A percentile compares a stretch with the other conserved stretches of the same genome.
Conservation (phyloP, 1,140 invertebrate genomes). For the Adelges cooleyi region DNA sequence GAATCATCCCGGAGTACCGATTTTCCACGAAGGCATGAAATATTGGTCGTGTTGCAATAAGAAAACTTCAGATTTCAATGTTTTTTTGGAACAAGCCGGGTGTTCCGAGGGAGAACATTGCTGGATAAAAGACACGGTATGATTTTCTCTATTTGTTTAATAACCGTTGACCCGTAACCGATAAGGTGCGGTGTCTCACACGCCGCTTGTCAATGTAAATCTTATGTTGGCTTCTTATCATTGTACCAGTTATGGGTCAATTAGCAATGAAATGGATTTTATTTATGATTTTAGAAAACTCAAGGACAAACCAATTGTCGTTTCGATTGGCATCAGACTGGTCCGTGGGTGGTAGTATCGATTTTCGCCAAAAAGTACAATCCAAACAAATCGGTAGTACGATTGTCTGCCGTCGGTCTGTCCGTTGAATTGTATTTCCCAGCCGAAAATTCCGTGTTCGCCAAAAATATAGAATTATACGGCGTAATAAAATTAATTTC, state of each 20-base stretch:
- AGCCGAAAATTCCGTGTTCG: slow-evolving; percentile 62
- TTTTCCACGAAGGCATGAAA: slow-evolving; percentile 98
- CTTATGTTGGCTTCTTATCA: neutral
- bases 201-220: neutral
- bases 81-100: slow-evolving; percentile 77
- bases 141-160: no score
- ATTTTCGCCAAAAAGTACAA: slow-evolving; percentile 86
- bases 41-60: slow-evolving; percentile 95
- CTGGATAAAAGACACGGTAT: slow-evolving; percentile 68
- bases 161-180: no score
- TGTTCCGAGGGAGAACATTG: slow-evolving; percentile 73
- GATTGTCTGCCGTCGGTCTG: slow-evolving; percentile 74
- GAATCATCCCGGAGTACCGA: slow-evolving; percentile 77
- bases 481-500: no score
- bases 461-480: slow-evolving; percentile 67
- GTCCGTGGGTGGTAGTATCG: slow-evolving; percentile 64
- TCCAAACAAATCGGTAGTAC: slow-evolving; percentile 58
- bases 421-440: slow-evolving; percentile 66
- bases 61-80: slow-evolving; percentile 85
- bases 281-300: slow-evolving; percentile 39
- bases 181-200: neutral
- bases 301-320: slow-evolving; percentile 59
- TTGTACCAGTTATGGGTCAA: neutral
- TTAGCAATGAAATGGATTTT: no score
- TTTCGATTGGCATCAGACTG: slow-evolving; percentile 89